Percentiles rank a stretch among this genome's conserved stretches.
Conservation (phyloP, 30 jellyfish, hydroid and myxozoan species). For the Hydra vulgaris region DNA sequence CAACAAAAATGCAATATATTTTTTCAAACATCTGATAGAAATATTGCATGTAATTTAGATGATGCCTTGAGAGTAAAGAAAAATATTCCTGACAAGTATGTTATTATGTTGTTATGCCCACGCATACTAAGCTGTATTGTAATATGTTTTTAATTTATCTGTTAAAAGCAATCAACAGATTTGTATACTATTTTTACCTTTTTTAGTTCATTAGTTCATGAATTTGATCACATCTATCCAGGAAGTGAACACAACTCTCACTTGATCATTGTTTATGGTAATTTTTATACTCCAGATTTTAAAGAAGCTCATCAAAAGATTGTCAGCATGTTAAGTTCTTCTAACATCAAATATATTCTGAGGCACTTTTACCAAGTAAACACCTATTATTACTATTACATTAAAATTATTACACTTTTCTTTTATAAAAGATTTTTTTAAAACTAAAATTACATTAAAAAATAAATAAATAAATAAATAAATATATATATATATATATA, state of each 20-base stretch:
- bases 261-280: constrained; percentile 50
- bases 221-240: constrained; percentile 79
- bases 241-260: constrained; percentile 25
- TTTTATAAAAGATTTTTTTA: too few species aligned
- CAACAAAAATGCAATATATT: constrained; percentile 13
- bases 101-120: background rate
- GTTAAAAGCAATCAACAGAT: too few species aligned
- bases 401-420: too few species aligned
- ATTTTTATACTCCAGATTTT: constrained; percentile 10
- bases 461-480: too few species aligned
- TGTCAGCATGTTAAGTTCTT: background rate
- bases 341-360: constrained; percentile 18
- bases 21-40: constrained; percentile 19
- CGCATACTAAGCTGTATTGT: too few species aligned
- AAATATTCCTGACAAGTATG: background rate
- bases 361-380: constrained; percentile 29
- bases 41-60: constrained; percentile 11
- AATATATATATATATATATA: too few species aligned
- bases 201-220: background rate
- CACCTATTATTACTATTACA: background rate
- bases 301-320: constrained; percentile 8
- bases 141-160: too few species aligned
- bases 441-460: too few species aligned
- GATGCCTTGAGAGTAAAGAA: constrained; percentile 1
- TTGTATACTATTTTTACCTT: too few species aligned